phyloP scores from a whole-genome alignment of 2,888 invertebrate genomes.

The Machimus rusticus region DNA sequence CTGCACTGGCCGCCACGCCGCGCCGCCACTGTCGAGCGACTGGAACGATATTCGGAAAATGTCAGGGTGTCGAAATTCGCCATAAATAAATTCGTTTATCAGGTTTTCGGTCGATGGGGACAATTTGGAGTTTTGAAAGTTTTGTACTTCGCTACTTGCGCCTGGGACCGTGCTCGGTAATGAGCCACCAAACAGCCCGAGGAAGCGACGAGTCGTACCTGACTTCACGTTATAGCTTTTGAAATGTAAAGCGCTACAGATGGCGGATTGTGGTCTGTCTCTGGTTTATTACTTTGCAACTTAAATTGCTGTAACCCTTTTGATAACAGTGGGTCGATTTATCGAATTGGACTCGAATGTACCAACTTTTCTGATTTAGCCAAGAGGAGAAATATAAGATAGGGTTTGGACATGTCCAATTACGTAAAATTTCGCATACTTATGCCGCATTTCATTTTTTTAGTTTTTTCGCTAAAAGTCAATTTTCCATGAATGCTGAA shows the following conservation, averaged over 20 bases:
- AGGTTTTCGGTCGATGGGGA: slow-evolving; percentile 1
- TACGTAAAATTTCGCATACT: not conserved
- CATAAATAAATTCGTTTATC: slow-evolving; percentile 12
- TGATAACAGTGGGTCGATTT: not conserved
- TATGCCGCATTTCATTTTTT: not conserved
- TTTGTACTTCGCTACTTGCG: not conserved
- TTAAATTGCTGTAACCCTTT: not conserved
- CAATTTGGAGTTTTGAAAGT: not conserved
- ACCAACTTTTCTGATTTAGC: not conserved
- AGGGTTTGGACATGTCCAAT: not conserved
- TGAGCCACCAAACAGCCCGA: not conserved
- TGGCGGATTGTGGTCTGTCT: not conserved
- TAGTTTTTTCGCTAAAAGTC: not conserved
- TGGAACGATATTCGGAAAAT: slow-evolving; percentile 5
- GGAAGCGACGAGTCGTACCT: not conserved
- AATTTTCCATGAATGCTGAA: not conserved
- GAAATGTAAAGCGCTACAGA: not conserved
- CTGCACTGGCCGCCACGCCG: not conserved
- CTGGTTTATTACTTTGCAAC: not conserved
- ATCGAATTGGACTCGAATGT: not conserved
- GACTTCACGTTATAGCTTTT: not conserved
- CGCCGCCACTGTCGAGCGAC: not conserved
- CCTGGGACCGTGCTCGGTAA: not conserved
- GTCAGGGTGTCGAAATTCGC: slow-evolving; percentile 10
- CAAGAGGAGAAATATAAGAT: not conserved